phyloP scores from a whole-genome alignment of 2,888 invertebrate genomes.

The Xanthia togata region DNA sequence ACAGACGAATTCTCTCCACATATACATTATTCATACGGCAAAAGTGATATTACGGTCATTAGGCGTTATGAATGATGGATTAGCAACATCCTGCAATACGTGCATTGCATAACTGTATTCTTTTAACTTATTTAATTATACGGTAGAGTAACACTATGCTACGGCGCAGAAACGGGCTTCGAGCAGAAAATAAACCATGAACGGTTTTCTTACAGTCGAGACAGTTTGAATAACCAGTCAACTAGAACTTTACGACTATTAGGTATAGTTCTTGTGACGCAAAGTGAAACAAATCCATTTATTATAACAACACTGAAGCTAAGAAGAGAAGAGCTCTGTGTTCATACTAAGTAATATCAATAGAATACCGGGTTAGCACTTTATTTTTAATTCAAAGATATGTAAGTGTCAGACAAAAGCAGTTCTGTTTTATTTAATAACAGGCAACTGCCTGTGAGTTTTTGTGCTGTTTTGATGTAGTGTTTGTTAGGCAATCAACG shows the following conservation, averaged over 20 bases:
- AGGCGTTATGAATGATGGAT: slow-evolving; percentile 48
- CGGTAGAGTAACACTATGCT: neutral
- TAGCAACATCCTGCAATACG: slow-evolving; percentile 4
- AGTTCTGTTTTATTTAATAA: slow-evolving; percentile 28
- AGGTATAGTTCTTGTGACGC: neutral
- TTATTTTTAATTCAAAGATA: neutral
- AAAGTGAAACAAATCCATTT: slow-evolving; percentile 21
- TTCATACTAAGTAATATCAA: slow-evolving; percentile 10
- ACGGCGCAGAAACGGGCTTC: neutral
- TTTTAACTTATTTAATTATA: slow-evolving; percentile 26
- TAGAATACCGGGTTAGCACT: slow-evolving; percentile 13
- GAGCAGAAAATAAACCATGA: neutral
- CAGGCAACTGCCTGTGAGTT: too few relatives aligned
- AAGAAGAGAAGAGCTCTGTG: slow-evolving; percentile 9
- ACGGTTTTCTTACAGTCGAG: neutral
- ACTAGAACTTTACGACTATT: neutral
- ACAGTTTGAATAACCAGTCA: slow-evolving; percentile 9
- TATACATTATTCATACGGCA: slow-evolving; percentile 47
- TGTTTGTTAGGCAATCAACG: neutral
- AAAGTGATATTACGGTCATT: slow-evolving; percentile 52
- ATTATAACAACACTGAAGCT: slow-evolving; percentile 4
- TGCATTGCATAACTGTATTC: slow-evolving; percentile 27
- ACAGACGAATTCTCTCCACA: slow-evolving; percentile 6
- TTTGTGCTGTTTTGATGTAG: neutral
- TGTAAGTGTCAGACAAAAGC: slow-evolving; percentile 6